Percentiles rank a stretch among this genome's conserved stretches.
phyloP scores from a whole-genome alignment of 2,113 vertebrate species.

The Dolichallabes microphthalmus region DNA sequence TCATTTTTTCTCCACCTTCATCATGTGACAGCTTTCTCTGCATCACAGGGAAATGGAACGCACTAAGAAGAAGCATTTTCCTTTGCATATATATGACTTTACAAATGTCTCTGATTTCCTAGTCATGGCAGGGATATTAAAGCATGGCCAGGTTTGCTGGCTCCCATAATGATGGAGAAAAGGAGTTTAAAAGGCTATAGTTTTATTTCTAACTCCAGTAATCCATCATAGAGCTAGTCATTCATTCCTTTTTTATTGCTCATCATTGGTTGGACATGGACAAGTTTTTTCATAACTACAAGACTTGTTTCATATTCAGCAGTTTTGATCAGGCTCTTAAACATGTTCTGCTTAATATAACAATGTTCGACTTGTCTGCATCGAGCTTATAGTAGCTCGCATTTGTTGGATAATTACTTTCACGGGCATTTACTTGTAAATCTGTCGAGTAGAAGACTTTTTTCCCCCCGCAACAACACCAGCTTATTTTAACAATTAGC shows the following conservation, averaged over 20 bases:
- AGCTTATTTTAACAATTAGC: constrained; percentile 10
- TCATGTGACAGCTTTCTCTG: neutral
- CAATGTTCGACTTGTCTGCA: neutral
- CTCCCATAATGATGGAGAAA: no score
- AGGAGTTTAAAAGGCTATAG: neutral
- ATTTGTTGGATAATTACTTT: constrained; percentile 44
- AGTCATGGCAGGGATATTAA: neutral
- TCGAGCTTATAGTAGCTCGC: constrained; percentile 5
- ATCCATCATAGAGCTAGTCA: constrained; percentile 13
- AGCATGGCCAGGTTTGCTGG: neutral
- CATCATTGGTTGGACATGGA: no score
- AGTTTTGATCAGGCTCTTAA: neutral
- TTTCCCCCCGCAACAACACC: neutral
- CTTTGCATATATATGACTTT: neutral
- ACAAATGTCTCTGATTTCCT: neutral
- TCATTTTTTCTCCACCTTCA: neutral
- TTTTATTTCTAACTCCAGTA: constrained; percentile 2
- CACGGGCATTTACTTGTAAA: constrained; percentile 32
- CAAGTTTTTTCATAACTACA: constrained; percentile 1
- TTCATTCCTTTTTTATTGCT: constrained; percentile 12
- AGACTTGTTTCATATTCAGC: constrained; percentile 16
- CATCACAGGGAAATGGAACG: neutral
- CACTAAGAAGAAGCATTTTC: neutral
- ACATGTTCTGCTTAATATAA: neutral
- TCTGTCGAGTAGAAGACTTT: constrained; percentile 1